phyloP scores from a whole-genome alignment of 2,888 invertebrate genomes.

The Notodonta dromedarius region DNA sequence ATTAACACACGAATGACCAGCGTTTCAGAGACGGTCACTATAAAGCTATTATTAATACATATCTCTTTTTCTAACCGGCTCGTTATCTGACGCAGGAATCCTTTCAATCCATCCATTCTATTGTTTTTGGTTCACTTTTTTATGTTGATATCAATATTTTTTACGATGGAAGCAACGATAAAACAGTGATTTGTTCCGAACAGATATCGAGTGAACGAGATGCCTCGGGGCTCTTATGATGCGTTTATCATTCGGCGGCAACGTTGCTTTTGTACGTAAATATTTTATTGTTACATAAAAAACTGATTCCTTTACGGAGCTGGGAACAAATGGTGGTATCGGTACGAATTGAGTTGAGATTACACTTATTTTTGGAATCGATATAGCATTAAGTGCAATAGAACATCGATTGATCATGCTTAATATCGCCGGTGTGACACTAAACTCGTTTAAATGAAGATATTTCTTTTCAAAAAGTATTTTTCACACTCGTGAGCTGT shows the following conservation, averaged over 20 bases:
- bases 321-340: constrained; percentile 32
- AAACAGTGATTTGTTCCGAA: constrained; percentile 81
- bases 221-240: constrained; percentile 72
- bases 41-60: constrained; percentile 80
- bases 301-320: constrained; percentile 39
- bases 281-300: constrained; percentile 70
- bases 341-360: constrained; percentile 29
- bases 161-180: constrained; percentile 79
- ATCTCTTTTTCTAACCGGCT: constrained; percentile 65
- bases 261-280: constrained; percentile 77
- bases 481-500: constrained; percentile 41
- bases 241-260: constrained; percentile 78
- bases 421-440: constrained; percentile 58
- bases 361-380: constrained; percentile 16
- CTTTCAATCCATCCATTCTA: constrained; percentile 81
- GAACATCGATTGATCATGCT: constrained; percentile 63
- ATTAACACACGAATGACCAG: constrained; percentile 58
- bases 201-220: constrained; percentile 69
- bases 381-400: constrained; percentile 43
- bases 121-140: constrained; percentile 82
- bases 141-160: constrained; percentile 82
- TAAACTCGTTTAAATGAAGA: constrained; percentile 63
- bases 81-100: constrained; percentile 77
- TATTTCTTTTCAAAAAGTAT: constrained; percentile 51
- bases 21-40: constrained; percentile 57